Percentiles rank a stretch among this genome's conserved stretches.
Evolutionary conservation across 2,113 vertebrate species (phyloP).

Genomic region (Plotosus lineatus): DNA sequence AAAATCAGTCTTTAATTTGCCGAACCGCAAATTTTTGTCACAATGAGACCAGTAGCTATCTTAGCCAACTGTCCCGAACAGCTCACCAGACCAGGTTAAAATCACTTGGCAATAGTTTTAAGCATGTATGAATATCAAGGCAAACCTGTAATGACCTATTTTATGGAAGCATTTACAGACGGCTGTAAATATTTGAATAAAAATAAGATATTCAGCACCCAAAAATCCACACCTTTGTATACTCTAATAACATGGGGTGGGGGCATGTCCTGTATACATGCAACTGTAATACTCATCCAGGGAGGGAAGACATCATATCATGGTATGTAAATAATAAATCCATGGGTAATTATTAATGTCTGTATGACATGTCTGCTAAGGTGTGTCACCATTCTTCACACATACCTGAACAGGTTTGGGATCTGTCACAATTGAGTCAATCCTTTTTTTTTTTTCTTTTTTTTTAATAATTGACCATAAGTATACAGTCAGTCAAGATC

Average conservation of each 20-base stretch:
- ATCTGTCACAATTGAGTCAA: background rate
- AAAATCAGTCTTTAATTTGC: no score
- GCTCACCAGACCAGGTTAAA: no score
- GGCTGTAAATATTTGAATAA: background rate
- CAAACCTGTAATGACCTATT: background rate
- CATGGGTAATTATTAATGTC: background rate
- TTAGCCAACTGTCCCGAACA: no score
- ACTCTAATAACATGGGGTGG: background rate
- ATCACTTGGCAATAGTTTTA: no score
- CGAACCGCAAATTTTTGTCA: no score
- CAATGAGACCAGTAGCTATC: no score
- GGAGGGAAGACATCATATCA: background rate
- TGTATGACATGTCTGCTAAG: background rate
- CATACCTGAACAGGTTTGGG: background rate
- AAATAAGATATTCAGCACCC: slow-evolving; percentile 9
- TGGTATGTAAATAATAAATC: background rate
- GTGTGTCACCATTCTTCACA: background rate
- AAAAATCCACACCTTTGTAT: background rate
- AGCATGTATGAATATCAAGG: background rate
- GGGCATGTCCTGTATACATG: background rate
- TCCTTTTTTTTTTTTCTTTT: background rate
- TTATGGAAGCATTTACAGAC: background rate
- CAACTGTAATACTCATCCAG: background rate
- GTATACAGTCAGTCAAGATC: background rate
- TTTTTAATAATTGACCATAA: background rate